Conservation (phyloP, 92 coral and sea anemone species). For the Parazoanthus swiftii region DNA sequence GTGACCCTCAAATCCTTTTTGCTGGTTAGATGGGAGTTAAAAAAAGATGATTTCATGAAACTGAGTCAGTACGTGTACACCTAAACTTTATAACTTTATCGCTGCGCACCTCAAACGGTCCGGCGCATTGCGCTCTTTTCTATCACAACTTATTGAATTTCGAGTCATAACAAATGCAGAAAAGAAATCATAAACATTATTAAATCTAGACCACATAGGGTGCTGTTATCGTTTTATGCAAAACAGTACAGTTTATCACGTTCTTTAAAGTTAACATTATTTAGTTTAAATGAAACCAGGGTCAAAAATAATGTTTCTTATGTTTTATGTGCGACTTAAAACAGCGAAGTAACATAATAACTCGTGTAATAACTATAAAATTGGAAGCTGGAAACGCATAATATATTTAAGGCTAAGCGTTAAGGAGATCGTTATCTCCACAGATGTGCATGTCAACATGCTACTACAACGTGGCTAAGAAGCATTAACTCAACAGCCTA, state of each 20-base stretch:
- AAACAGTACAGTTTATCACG: conserved; percentile 11
- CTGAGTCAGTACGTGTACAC: not conserved
- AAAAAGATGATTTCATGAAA: not conserved
- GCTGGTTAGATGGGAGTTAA: not conserved
- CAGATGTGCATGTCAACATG: conserved; percentile 35
- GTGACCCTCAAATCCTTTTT: not conserved
- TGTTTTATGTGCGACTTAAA: not conserved
- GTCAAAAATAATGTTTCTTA: not conserved
- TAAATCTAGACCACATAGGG: conserved; percentile 43
- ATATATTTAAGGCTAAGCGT: not conserved
- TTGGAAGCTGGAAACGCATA: not conserved
- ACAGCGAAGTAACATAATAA: not conserved
- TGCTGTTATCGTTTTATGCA: conserved; percentile 27
- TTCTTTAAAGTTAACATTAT: not conserved
- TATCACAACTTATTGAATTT: not conserved
- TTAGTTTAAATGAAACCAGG: not conserved
- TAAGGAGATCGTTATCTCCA: conserved; percentile 19
- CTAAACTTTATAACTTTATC: not conserved
- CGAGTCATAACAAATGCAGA: conserved; percentile 38
- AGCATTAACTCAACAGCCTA: not conserved
- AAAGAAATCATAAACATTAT: conserved; percentile 44
- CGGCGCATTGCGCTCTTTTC: not conserved
- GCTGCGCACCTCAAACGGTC: not conserved
- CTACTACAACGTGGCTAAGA: conserved; percentile 35
- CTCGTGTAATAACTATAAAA: not conserved